Evolutionary conservation across 1,140 invertebrate species (phyloP).

Genomic region (Eriosoma lanigerum): DNA sequence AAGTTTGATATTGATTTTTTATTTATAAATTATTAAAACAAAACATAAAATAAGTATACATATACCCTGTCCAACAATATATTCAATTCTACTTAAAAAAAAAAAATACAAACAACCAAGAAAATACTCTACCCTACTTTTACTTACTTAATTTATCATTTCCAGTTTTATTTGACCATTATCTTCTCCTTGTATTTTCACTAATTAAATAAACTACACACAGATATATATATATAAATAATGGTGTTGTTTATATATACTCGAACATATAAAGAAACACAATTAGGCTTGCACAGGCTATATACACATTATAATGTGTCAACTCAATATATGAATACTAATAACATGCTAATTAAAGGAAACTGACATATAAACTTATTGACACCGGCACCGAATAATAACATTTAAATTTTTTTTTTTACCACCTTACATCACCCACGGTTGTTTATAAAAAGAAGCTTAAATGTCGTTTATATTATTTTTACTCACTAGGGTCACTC

Average conservation of each 20-base stretch:
- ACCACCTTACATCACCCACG: slow-evolving; percentile 47
- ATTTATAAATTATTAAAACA: not conserved
- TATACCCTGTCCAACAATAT: not conserved
- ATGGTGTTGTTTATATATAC: not conserved
- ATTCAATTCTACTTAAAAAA: slow-evolving; percentile 40
- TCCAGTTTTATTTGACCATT: slow-evolving; percentile 29
- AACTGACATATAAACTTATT: slow-evolving; percentile 51
- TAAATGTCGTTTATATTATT: slow-evolving; percentile 64
- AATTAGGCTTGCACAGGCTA: slow-evolving; percentile 1
- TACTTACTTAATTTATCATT: slow-evolving; percentile 43
- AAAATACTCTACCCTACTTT: slow-evolving; percentile 45
- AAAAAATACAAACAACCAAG: slow-evolving; percentile 34
- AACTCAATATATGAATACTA: slow-evolving; percentile 48
- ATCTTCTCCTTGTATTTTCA: slow-evolving; percentile 41
- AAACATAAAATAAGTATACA: not conserved
- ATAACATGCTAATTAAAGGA: slow-evolving; percentile 49
- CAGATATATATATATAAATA: slow-evolving; percentile 6
- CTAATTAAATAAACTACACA: slow-evolving; percentile 29
- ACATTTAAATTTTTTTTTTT: not conserved
- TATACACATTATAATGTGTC: slow-evolving; percentile 14
- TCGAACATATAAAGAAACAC: slow-evolving; percentile 26
- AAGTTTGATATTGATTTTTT: not conserved
- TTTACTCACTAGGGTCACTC: slow-evolving; percentile 60
- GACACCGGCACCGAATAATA: slow-evolving; percentile 55
- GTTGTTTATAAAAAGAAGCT: slow-evolving; percentile 52